These are phyloP conservation scores for Anas capensis DNA, from an alignment of 2,797 vertebrate species.

Conservation along the genomic window DNA sequence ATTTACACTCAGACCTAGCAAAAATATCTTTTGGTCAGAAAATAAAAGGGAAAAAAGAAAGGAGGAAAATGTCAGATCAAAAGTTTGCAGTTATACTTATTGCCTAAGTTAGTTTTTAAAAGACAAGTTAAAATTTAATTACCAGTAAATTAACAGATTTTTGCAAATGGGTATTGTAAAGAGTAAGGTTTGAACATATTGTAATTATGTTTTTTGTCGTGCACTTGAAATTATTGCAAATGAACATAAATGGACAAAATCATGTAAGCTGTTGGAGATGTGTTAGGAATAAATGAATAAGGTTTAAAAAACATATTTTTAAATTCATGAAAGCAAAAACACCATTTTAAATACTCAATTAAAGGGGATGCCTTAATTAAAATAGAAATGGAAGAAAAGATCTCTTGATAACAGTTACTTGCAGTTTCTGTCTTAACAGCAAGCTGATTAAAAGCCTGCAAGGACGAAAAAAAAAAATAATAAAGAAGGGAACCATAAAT, in stretches of 20 bases:
- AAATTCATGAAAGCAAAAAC: neutral
- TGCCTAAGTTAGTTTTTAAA: neutral
- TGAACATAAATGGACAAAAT: neutral
- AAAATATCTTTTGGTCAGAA: neutral
- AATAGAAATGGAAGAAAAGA: neutral
- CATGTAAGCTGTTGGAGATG: neutral
- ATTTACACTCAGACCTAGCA: neutral
- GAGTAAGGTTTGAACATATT: neutral
- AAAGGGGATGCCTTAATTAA: neutral
- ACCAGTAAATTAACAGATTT: neutral
- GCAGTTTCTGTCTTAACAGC: neutral
- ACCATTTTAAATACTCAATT: neutral
- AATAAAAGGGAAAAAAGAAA: neutral
- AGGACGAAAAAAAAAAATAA: neutral
- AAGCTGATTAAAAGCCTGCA: neutral
- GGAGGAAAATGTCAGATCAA: neutral
- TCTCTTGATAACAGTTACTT: neutral
- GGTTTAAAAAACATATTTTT: neutral
- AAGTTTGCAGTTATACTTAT: neutral
- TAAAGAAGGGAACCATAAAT: too few species aligned
- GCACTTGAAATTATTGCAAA: neutral
- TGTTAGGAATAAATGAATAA: neutral
- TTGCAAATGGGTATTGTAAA: neutral
- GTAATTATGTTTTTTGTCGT: neutral
- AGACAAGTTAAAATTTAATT: neutral